phyloP scores from a whole-genome alignment of 2,113 vertebrate species.

The Microcebus lehilahytsara region DNA sequence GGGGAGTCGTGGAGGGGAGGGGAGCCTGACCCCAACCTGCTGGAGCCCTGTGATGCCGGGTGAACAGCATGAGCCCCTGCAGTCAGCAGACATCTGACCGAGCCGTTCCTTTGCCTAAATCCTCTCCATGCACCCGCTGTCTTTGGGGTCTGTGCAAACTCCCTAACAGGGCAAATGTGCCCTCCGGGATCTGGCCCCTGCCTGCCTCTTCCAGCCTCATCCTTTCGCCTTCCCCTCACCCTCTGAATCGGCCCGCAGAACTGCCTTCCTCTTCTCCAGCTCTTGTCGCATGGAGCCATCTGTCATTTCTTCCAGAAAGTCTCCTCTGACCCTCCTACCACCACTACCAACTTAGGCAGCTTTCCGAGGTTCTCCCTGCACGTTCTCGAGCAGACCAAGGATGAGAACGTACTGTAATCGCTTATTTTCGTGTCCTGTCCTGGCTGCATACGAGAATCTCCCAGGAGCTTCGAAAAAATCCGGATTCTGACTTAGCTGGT shows the following conservation, averaged over 20 bases:
- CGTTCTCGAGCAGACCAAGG: not conserved
- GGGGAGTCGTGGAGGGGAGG: no score
- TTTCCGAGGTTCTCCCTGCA: conserved; percentile 22
- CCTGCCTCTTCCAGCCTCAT: not conserved
- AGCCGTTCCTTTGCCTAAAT: not conserved
- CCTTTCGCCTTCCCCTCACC: not conserved
- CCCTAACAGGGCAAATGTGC: not conserved
- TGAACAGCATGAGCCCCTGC: not conserved
- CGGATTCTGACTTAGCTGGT: not conserved
- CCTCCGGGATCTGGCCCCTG: not conserved
- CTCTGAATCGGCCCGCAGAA: not conserved
- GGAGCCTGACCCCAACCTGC: not conserved
- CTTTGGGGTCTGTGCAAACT: not conserved
- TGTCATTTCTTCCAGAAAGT: not conserved
- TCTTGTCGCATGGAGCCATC: not conserved
- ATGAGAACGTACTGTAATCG: not conserved
- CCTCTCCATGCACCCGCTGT: not conserved
- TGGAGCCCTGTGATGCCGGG: not conserved
- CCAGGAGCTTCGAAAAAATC: not conserved
- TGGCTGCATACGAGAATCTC: not conserved
- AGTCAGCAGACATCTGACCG: not conserved
- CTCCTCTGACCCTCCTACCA: not conserved
- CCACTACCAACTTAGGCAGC: not conserved
- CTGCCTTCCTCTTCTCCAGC: not conserved
- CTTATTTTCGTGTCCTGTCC: conserved; percentile 34